A percentile compares a stretch with the other conserved stretches of the same genome.
Conservation (phyloP, 2,797 vertebrate species). For the Cryptoblepharus egeriae region DNA sequence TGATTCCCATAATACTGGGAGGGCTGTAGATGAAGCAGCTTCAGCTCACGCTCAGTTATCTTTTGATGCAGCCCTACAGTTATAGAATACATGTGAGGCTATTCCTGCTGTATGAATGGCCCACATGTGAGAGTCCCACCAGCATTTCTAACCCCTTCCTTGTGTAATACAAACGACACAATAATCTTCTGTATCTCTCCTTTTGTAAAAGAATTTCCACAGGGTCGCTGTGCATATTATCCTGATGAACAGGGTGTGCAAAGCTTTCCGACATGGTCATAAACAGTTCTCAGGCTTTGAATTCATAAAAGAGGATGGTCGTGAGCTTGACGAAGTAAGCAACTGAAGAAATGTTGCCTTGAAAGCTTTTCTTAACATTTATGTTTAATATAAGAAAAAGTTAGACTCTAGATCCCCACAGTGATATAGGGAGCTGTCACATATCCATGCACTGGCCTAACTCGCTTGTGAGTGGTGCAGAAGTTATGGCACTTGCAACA, state of each 20-base stretch:
- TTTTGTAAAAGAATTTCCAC: constrained; percentile 50
- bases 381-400: neutral
- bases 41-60: too few species aligned
- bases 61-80: too few species aligned
- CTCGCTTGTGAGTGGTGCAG: too few species aligned
- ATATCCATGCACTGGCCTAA: too few species aligned
- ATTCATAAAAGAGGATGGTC: constrained; percentile 39
- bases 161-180: constrained; percentile 2
- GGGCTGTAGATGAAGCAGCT: too few species aligned
- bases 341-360: constrained; percentile 21
- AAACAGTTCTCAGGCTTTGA: constrained; percentile 61
- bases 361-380: neutral
- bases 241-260: constrained; percentile 65
- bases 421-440: too few species aligned
- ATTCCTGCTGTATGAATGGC: neutral
- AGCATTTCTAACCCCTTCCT: neutral
- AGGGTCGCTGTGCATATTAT: constrained; percentile 51
- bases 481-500: too few species aligned
- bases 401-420: too few species aligned
- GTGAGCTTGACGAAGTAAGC: constrained; percentile 54
- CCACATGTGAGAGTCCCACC: neutral
- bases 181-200: constrained; percentile 47
- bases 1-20: too few species aligned
- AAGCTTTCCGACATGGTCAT: constrained; percentile 63
- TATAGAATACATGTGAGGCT: too few species aligned